Evolutionary conservation across 2,113 vertebrate species (phyloP).

Genomic region (Tupaia tana): DNA sequence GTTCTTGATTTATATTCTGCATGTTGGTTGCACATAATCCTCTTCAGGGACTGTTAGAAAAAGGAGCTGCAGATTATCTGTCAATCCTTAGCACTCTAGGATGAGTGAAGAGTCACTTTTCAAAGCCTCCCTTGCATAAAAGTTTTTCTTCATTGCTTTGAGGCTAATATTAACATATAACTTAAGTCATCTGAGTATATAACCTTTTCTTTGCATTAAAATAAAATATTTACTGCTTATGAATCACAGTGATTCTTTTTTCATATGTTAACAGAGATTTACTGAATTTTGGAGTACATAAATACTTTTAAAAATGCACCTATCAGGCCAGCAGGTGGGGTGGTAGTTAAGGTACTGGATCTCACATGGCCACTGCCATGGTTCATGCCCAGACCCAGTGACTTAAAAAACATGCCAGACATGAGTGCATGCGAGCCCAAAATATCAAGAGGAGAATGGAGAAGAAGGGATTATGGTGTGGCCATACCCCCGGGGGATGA

Average conservation of each 20-base stretch:
- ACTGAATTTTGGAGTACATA: background rate
- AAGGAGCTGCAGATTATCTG: background rate
- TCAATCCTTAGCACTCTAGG: background rate
- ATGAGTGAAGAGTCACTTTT: background rate
- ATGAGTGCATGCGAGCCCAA: no score
- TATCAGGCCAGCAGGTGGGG: no score
- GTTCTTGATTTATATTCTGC: background rate
- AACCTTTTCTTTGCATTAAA: slow-evolving; percentile 53
- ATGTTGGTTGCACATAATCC: background rate
- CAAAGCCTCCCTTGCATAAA: background rate
- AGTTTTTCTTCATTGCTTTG: background rate
- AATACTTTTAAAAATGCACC: background rate
- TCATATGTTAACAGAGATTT: background rate
- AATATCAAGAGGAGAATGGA: no score
- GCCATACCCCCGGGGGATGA: no score
- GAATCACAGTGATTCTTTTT: background rate
- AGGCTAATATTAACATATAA: background rate
- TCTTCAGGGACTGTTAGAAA: background rate
- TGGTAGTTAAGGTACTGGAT: no score
- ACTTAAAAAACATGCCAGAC: no score
- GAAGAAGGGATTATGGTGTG: no score
- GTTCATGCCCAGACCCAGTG: no score
- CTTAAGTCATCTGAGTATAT: background rate
- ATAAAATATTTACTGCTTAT: background rate
- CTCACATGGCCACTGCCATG: no score